These are phyloP conservation scores for Protobothrops flavoviridis DNA, from an alignment of 2,113 vertebrate genomes.

Conservation along the genomic window DNA sequence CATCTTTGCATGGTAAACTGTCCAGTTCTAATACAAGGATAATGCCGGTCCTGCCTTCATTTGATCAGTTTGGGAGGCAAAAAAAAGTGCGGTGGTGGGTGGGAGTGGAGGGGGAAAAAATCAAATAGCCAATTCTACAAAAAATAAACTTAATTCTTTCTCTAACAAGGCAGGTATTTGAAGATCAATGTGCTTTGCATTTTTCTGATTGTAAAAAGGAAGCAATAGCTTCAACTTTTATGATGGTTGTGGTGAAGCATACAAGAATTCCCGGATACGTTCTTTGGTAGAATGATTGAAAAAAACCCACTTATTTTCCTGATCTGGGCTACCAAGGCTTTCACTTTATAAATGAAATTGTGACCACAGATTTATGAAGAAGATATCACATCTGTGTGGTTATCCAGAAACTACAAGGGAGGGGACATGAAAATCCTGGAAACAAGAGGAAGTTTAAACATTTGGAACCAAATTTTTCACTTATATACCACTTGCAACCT, in stretches of 20 bases:
- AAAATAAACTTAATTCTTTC: neutral
- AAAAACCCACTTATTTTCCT: fast-evolving
- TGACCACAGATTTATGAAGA: fast-evolving
- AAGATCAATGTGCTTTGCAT: neutral
- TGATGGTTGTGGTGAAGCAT: neutral
- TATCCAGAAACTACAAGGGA: neutral
- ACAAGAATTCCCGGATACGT: fast-evolving
- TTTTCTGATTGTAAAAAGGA: neutral
- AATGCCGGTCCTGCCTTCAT: constrained; percentile 34
- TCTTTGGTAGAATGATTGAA: fast-evolving
- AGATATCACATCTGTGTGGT: fast-evolving
- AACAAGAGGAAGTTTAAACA: neutral
- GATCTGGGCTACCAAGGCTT: fast-evolving
- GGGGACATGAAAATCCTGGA: neutral
- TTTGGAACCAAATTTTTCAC: neutral
- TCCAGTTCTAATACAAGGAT: constrained; percentile 32
- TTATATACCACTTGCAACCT: neutral
- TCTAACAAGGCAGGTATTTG: neutral
- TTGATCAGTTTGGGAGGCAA: neutral
- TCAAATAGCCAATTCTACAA: constrained; percentile 35
- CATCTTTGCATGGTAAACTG: constrained; percentile 58
- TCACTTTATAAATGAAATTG: fast-evolving
- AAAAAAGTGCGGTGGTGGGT: neutral
- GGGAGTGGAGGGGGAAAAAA: neutral
- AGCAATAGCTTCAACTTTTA: neutral